Base-by-base conservation (phyloP, 2,113 vertebrate species). In the Bubalus kerabau region DNA sequence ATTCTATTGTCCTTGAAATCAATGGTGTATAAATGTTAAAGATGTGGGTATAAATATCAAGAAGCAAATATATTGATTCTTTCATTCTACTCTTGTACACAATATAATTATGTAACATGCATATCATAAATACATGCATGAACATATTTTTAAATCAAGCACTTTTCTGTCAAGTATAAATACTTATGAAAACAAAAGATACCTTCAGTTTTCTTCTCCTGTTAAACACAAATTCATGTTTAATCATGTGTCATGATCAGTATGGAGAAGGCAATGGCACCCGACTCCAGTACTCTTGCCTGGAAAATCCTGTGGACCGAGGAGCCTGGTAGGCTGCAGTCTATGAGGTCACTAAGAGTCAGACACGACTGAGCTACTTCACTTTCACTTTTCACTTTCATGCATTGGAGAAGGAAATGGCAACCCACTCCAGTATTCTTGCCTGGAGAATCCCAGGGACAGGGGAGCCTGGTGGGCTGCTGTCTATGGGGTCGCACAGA, bases 151-250 rank as follows among this genome's bases (percentile, higher is more conserved):
- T 57, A 48, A 91, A 74, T 67, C 26, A 84, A 80, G 14, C 19
- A 1, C 10, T 78, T 86, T 92, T 81, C 26, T 94, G 36, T 64
- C 50, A 67, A 88, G 48, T 24, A 28, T 40, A 83, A 60, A 28
- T 52, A 43, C 26, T 62, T 95, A 57, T 15, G 9, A n/a, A 96
- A 74, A 46, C 2, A 59, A 88, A 91, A 90, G 13, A 67, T 71
- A 92, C 1, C 0, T 50, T 36, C 87, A 94, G 43, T 78, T 64
- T 91, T 48, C 64, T 30, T 93, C 26, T 74, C 9, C 46, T 4
- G 0, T 90, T 93, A 91, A 91, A 81, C 1, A 76, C 10, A 87
- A 93, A 56, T 10, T 89, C 17, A 87, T 5, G 9, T 84, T 71
- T 36, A 57, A 78, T 48, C 40, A 17, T 48, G 4, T 85, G 10